phyloP scores from a whole-genome alignment of 2,888 invertebrate genomes.

The Spilarctia lutea region DNA sequence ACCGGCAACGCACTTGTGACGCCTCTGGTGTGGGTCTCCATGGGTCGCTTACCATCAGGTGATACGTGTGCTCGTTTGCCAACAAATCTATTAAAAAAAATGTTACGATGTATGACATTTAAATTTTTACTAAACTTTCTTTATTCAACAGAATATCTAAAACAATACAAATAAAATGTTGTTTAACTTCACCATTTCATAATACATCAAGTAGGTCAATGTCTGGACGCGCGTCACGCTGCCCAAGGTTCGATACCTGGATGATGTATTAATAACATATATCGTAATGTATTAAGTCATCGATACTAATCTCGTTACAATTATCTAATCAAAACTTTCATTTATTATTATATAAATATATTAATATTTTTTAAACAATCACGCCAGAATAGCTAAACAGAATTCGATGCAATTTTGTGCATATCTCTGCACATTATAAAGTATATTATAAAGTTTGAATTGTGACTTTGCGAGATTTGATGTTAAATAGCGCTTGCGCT shows the following conservation, averaged over 20 bases:
- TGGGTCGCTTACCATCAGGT: no score
- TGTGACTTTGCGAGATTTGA: no score
- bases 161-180: slow-evolving; percentile 25
- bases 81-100: no score
- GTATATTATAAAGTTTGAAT: no score
- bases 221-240: slow-evolving; percentile 45
- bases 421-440: no score
- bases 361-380: background rate
- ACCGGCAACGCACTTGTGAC: no score
- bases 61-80: no score
- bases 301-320: slow-evolving; percentile 3
- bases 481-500: no score
- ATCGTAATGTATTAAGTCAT: slow-evolving; percentile 11
- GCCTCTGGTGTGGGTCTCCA: no score
- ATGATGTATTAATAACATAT: slow-evolving; percentile 21
- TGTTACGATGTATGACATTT: background rate
- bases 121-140: background rate
- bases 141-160: slow-evolving; percentile 12
- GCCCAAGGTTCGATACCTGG: slow-evolving; percentile 52
- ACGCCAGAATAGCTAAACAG: background rate
- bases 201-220: slow-evolving; percentile 52
- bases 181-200: slow-evolving; percentile 35
- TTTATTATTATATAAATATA: background rate
- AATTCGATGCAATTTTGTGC: no score
- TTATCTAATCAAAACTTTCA: background rate